phyloP scores from a whole-genome alignment of 2,113 vertebrate species.

The Hucho hucho region DNA sequence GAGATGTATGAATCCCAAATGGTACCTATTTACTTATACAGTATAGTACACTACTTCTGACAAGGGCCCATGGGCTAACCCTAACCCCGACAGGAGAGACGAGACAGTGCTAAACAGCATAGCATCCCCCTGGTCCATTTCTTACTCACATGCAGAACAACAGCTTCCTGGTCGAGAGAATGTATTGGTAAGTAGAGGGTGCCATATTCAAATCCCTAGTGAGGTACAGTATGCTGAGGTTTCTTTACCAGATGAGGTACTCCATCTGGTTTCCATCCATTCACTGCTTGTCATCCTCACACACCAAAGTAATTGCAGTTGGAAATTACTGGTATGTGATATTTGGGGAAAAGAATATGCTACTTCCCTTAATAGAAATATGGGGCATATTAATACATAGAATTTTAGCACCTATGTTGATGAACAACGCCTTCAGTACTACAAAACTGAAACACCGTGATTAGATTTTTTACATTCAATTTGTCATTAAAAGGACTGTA shows the following conservation, averaged over 20 bases:
- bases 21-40: too few relatives aligned
- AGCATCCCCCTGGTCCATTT: constrained; percentile 3
- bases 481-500: too few relatives aligned
- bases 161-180: constrained; percentile 3
- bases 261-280: constrained; percentile 3
- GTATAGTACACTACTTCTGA: too few relatives aligned
- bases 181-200: background rate
- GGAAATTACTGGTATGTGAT: too few relatives aligned
- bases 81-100: background rate
- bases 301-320: background rate
- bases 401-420: too few relatives aligned
- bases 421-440: too few relatives aligned
- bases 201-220: background rate
- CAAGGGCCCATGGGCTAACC: too few relatives aligned
- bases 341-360: background rate
- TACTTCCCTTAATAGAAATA: too few relatives aligned
- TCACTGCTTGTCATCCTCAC: background rate
- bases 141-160: background rate
- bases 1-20: background rate
- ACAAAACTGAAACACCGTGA: too few relatives aligned
- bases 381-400: too few relatives aligned
- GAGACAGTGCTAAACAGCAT: constrained; percentile 1
- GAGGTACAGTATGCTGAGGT: background rate
- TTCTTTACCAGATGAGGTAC: background rate
- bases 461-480: too few relatives aligned